Evolutionary conservation across 92 coral and sea anemone genomes (phyloP).

Genomic region (Phenganax stokvisi): DNA sequence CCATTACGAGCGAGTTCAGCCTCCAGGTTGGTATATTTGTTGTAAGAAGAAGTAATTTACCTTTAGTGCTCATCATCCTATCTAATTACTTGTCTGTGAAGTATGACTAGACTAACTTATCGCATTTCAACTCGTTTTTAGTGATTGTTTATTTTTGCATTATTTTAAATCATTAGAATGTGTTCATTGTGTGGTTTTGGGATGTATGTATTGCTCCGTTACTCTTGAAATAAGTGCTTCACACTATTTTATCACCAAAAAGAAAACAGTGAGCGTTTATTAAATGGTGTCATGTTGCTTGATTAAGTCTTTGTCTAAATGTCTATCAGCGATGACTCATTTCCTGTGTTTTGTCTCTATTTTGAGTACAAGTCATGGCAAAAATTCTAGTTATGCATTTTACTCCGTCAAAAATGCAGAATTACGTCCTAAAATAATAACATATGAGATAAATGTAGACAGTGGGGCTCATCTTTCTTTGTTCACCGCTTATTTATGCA

Average conservation of each 20-base stretch:
- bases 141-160: too few relatives aligned
- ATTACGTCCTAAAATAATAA: constrained; percentile 1
- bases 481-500: not conserved
- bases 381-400: constrained; percentile 25
- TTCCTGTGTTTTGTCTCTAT: constrained; percentile 42
- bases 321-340: constrained; percentile 26
- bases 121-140: too few relatives aligned
- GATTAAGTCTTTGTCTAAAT: constrained; percentile 30
- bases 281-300: constrained; percentile 17
- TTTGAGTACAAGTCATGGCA: constrained; percentile 17
- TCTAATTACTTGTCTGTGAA: not conserved
- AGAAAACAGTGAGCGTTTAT: not conserved
- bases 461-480: not conserved
- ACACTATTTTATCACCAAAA: too few relatives aligned
- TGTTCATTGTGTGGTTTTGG: too few relatives aligned
- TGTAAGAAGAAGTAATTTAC: not conserved
- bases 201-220: too few relatives aligned
- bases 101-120: not conserved
- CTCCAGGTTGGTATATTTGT: constrained; percentile 71
- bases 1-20: constrained; percentile 98
- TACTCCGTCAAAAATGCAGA: constrained; percentile 8
- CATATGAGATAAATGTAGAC: not conserved
- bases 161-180: too few relatives aligned
- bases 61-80: not conserved
- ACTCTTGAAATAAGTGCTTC: too few relatives aligned